Conservation (phyloP, 2,797 vertebrate genomes). For the Fundulus diaphanus region DNA sequence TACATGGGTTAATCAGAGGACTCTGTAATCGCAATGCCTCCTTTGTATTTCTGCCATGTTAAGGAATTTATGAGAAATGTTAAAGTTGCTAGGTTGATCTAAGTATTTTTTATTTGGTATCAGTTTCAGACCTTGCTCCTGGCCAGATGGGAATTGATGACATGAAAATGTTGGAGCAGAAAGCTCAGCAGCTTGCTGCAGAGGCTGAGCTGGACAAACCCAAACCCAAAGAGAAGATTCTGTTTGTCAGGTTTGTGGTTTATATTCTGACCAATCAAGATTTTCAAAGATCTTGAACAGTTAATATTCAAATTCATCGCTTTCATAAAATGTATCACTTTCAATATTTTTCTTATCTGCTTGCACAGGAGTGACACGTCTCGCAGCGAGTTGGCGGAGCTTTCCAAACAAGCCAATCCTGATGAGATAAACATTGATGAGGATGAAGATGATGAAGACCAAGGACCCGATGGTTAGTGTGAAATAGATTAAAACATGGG, state of each 20-base stretch:
- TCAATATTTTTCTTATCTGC: neutral
- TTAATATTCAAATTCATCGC: neutral
- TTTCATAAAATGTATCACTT: neutral
- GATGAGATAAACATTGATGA: slow-evolving; percentile 91
- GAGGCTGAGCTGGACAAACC: slow-evolving; percentile 90
- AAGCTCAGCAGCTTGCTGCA: slow-evolving; percentile 88
- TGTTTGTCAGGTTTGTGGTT: slow-evolving; percentile 88
- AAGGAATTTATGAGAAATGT: neutral
- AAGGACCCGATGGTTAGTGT: slow-evolving; percentile 88
- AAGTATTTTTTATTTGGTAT: slow-evolving; percentile 11
- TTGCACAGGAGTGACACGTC: slow-evolving; percentile 88
- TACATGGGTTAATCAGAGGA: neutral
- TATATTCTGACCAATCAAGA: neutral
- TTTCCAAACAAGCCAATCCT: slow-evolving; percentile 90
- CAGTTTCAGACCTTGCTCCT: slow-evolving; percentile 91
- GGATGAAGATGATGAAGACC: slow-evolving; percentile 82
- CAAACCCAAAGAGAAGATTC: slow-evolving; percentile 90
- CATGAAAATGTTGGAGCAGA: slow-evolving; percentile 94
- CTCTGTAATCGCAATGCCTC: neutral
- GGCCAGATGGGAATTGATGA: slow-evolving; percentile 90
- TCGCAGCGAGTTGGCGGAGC: slow-evolving; percentile 88
- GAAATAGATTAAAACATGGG: neutral
- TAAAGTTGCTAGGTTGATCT: slow-evolving; percentile 1
- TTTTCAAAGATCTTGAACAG: neutral
- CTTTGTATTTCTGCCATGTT: neutral